Base-by-base conservation (phyloP, 2,113 vertebrate species). In the Nymphicus hollandicus region DNA sequence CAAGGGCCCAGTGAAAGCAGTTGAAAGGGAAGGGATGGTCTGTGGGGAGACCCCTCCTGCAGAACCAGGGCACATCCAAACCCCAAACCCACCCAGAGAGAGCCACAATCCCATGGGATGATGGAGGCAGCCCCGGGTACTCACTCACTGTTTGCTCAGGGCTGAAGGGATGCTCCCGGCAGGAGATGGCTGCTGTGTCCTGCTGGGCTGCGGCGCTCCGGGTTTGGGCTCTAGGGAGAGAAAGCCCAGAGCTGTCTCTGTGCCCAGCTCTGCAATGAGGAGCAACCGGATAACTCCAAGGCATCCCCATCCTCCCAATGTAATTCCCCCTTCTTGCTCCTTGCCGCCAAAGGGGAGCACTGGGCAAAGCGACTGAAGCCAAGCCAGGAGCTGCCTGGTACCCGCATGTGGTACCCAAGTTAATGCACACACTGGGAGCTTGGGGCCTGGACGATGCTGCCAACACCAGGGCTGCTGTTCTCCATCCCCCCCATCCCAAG, bases 321-420 rank as follows among this genome's bases (percentile, higher is more conserved):
- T 4, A 2, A 3, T 6, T 11, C 50, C 13, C 29, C 47, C 22
- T 6, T 16, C 3, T 3, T 0, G 2, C 18, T 25, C n/a, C 81
- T 52, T 52, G 2, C 2, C 1, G 2, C n/a, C 37, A 2, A 33
- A 12, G 46, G 20, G 55, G 44, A 28, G 52, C 9, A 39, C 13
- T 24, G 73, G 79, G 68, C 37, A 81, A 37, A 73, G 58, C 9
- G 4, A 7, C 18, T 16, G 2, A 5, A 29, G 49, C 15, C 4
- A 6, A 25, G 47, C 2, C 4, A 1, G 23, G 3, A 58, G 33
- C 72, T 13, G 44, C 41, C 61, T 41, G 39, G 39, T 41, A 41
- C 39, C 39, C 19, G 35, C 11, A 5, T 1, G 6, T 2, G 19
- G 41, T 3, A 33, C 41, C 4, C 1, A 8, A 15, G 33, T 58